These are phyloP conservation scores for Acanthornis magna DNA, from an alignment of 2,797 vertebrate species.

Conservation along the genomic window DNA sequence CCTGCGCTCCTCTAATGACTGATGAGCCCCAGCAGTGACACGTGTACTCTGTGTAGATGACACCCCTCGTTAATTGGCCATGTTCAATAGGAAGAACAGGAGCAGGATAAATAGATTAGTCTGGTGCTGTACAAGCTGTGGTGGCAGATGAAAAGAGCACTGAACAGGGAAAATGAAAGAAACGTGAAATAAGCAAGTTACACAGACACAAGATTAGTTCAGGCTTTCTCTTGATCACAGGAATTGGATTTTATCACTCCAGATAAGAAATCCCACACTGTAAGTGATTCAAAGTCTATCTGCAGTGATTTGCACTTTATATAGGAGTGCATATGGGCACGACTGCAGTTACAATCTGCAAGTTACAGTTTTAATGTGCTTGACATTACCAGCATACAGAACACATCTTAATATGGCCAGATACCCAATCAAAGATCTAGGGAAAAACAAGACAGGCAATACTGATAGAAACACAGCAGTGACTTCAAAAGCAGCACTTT, in stretches of 20 bases:
- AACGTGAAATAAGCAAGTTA: conserved; percentile 52
- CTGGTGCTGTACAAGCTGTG: background rate
- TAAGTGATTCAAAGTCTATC: background rate
- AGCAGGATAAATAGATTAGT: conserved; percentile 46
- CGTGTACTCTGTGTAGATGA: background rate
- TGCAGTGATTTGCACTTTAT: background rate
- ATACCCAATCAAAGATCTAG: background rate
- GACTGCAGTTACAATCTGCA: background rate
- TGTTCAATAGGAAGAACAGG: background rate
- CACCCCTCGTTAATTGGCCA: background rate
- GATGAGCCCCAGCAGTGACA: background rate
- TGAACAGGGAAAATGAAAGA: conserved; percentile 24
- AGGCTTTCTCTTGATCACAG: conserved; percentile 13
- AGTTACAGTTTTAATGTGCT: background rate
- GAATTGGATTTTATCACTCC: conserved; percentile 33
- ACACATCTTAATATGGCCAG: background rate
- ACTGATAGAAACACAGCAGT: background rate
- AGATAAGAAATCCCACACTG: background rate
- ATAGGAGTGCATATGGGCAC: background rate
- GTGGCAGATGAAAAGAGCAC: conserved; percentile 33
- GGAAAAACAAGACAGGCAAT: background rate
- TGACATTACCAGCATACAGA: background rate
- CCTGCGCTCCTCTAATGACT: background rate
- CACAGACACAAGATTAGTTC: conserved; percentile 35
- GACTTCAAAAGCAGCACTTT: background rate